Base-by-base conservation (phyloP, 2,888 invertebrate species). In the Erynnis tages region DNA sequence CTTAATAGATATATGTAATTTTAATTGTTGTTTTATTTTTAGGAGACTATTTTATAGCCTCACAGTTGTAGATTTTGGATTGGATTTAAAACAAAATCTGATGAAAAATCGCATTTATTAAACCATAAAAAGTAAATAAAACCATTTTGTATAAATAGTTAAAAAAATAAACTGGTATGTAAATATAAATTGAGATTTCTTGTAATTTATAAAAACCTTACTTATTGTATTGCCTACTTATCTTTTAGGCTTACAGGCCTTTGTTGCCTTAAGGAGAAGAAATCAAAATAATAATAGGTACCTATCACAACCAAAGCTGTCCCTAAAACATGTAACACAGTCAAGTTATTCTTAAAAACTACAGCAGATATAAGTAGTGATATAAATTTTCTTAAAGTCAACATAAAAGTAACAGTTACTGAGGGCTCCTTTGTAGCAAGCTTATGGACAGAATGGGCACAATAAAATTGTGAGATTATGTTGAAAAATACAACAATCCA, bases 281-380 rank as follows among this genome's bases (percentile, higher is more conserved):
- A 85, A 58, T 88, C 81, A 52, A 89, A 89, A 66, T 87, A 89
- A 1, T 86, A 71, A 66, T 70, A 83, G 21, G 88, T 87, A 10
- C 89, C 89, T 1, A 79, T 45, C 21, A 71, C 73, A 3, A 89
- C 88, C 48, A 86, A 69, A 11, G 73, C 45, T 1, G 84, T 75
- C 1, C 88, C 88, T 16, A 81, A 10, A 1, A 80, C 63, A 63
- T 89, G 89, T 44, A 76, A 75, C 21, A 71, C 6, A 10, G 85
- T 87, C 21, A 88, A 63, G 67, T 74, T 84, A 66, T 79, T 88
- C 66, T 87, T 87, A 77, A 89, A 89, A 61, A 85, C 67, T 66
- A 87, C 2, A 0, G 84, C 73, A 0, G 89, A 88, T 61, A 88
- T 69, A 38, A 88, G 38, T 1, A 89, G 59, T 3, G 88, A 88